Conservation (phyloP, 2,888 invertebrate species). For the Philhelius pedissequus region DNA sequence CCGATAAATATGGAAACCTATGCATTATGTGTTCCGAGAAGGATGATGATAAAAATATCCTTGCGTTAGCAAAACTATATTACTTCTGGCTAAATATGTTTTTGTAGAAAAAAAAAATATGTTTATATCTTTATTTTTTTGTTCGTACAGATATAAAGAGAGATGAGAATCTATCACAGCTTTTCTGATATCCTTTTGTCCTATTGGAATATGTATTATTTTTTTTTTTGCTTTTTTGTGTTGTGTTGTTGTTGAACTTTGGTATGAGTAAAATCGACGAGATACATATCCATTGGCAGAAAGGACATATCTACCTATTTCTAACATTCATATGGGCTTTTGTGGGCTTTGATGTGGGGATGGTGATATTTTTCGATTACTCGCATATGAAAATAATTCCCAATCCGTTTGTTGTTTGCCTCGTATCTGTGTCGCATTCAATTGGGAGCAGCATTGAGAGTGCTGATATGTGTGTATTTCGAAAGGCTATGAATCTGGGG, state of each 20-base stretch:
- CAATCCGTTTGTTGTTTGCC: conserved; percentile 40
- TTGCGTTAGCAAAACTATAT: conserved; percentile 37
- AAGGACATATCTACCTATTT: conserved; percentile 43
- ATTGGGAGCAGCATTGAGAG: conserved; percentile 24
- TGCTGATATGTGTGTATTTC: conserved; percentile 45
- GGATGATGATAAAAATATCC: conserved; percentile 15
- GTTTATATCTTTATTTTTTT: neutral
- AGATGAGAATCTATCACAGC: conserved; percentile 32
- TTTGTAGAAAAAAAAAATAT: conserved; percentile 11
- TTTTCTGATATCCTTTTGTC: conserved; percentile 48
- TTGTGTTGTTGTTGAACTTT: conserved; percentile 3
- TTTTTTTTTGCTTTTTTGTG: neutral
- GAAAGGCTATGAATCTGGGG: conserved; percentile 4
- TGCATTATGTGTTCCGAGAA: neutral
- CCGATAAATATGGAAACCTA: conserved; percentile 7
- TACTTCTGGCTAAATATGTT: conserved; percentile 21
- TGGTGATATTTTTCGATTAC: conserved; percentile 34
- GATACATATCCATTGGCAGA: conserved; percentile 26
- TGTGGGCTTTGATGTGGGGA: neutral
- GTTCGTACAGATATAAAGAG: conserved; percentile 11
- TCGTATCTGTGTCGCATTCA: conserved; percentile 65
- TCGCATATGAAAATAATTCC: conserved; percentile 52
- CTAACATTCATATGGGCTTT: neutral
- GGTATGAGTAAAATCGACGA: conserved; percentile 14
- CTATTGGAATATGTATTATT: conserved; percentile 20